These are phyloP conservation scores for Chymomyza amoena DNA, from an alignment of 2,888 invertebrate species.

Conservation along the genomic window DNA sequence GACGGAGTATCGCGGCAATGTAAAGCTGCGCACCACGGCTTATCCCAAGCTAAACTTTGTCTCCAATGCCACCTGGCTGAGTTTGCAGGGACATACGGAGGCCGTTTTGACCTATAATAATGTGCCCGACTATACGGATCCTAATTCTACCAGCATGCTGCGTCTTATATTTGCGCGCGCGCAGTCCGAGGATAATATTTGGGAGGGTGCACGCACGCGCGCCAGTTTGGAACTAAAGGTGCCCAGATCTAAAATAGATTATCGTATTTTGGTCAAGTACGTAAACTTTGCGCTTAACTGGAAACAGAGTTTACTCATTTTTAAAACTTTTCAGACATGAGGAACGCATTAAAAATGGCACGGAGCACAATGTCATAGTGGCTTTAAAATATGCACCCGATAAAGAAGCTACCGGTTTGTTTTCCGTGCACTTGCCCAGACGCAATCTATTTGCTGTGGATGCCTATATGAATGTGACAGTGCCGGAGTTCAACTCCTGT, in stretches of 20 bases:
- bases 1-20: slow-evolving; percentile 81
- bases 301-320: neutral
- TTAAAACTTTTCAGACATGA: slow-evolving; percentile 68
- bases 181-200: slow-evolving; percentile 82
- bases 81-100: slow-evolving; percentile 86
- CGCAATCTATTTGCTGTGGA: slow-evolving; percentile 84
- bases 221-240: slow-evolving; percentile 83
- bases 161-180: slow-evolving; percentile 83
- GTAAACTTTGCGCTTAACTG: slow-evolving; percentile 18
- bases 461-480: slow-evolving; percentile 85
- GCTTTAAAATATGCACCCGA: slow-evolving; percentile 81
- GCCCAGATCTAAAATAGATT: slow-evolving; percentile 84
- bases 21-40: slow-evolving; percentile 86
- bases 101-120: slow-evolving; percentile 85
- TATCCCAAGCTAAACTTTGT: slow-evolving; percentile 87
- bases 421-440: slow-evolving; percentile 83
- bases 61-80: slow-evolving; percentile 83
- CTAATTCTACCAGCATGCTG: slow-evolving; percentile 82
- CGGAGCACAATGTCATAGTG: slow-evolving; percentile 80
- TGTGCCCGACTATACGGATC: slow-evolving; percentile 81
- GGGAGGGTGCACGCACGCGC: slow-evolving; percentile 80
- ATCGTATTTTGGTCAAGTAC: slow-evolving; percentile 81
- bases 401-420: slow-evolving; percentile 81
- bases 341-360: slow-evolving; percentile 79
- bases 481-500: slow-evolving; percentile 87